These are phyloP conservation scores for Alcis repandata DNA, from an alignment of 2,888 invertebrate species.

Conservation along the genomic window DNA sequence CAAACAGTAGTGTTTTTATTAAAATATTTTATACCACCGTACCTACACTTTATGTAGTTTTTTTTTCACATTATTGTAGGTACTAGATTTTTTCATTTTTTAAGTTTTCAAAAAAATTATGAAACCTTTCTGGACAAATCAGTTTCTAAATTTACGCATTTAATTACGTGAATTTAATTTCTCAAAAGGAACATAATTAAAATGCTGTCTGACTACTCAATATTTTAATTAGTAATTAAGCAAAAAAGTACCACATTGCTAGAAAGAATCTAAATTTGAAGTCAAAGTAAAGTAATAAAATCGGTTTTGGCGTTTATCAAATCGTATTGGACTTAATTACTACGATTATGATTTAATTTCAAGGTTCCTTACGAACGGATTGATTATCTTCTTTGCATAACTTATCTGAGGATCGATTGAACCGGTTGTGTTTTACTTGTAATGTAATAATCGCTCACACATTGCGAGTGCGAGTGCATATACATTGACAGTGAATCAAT, in stretches of 20 bases:
- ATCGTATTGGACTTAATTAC: conserved; percentile 52
- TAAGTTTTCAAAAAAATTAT: too few relatives aligned
- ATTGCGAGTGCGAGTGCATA: conserved; percentile 21
- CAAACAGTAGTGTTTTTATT: too few relatives aligned
- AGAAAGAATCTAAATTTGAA: conserved; percentile 2
- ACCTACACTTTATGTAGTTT: too few relatives aligned
- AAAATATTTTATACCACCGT: too few relatives aligned
- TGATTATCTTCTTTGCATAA: conserved; percentile 58
- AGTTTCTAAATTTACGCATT: too few relatives aligned
- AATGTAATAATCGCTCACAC: conserved; percentile 34
- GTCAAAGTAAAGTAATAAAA: conserved; percentile 6
- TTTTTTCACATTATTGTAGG: too few relatives aligned
- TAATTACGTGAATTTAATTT: too few relatives aligned
- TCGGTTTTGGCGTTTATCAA: conserved; percentile 46
- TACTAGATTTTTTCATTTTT: too few relatives aligned
- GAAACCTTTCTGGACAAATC: too few relatives aligned
- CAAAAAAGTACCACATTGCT: neutral
- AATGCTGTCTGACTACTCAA: too few relatives aligned
- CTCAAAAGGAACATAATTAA: too few relatives aligned
- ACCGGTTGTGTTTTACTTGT: conserved; percentile 45
- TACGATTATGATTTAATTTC: conserved; percentile 56
- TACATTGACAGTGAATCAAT: conserved; percentile 46
- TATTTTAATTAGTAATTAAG: neutral
- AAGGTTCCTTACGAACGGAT: conserved; percentile 51
- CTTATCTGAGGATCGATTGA: conserved; percentile 51